Evolutionary conservation across 2,797 vertebrate species (phyloP).

Genomic region (Phoeniculus purpureus): DNA sequence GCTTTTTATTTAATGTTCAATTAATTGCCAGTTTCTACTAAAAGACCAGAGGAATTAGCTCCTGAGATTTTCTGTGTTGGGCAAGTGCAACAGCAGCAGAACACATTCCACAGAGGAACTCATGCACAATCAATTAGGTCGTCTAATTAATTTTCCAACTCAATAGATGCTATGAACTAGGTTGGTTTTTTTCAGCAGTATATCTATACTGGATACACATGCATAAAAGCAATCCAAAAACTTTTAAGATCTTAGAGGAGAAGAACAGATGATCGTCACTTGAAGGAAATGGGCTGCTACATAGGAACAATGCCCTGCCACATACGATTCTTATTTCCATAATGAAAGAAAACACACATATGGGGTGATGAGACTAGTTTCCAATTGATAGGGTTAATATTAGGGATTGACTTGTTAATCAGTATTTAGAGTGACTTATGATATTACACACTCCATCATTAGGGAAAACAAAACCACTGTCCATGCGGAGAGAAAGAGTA

Average conservation of each 20-base stretch:
- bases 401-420: constrained; percentile 1
- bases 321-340: not conserved
- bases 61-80: constrained; percentile 23
- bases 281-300: not conserved
- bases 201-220: constrained; percentile 21
- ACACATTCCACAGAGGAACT: constrained; percentile 73
- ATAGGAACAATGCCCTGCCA: not conserved
- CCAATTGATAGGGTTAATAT: not conserved
- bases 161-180: constrained; percentile 66
- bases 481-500: not conserved
- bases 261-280: not conserved
- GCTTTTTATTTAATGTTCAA: not conserved
- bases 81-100: constrained; percentile 33
- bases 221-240: constrained; percentile 58
- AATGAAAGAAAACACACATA: not conserved
- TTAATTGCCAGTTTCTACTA: constrained; percentile 19
- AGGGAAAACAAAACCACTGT: not conserved
- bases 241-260: constrained; percentile 25
- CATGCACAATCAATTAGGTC: constrained; percentile 75
- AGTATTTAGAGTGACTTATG: constrained; percentile 10
- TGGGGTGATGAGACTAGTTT: not conserved
- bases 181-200: not conserved
- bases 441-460: not conserved
- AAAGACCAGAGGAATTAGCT: constrained; percentile 35
- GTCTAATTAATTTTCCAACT: constrained; percentile 76